Conservation (phyloP, 2,113 vertebrate genomes). For the Scartelaos histophorus region DNA sequence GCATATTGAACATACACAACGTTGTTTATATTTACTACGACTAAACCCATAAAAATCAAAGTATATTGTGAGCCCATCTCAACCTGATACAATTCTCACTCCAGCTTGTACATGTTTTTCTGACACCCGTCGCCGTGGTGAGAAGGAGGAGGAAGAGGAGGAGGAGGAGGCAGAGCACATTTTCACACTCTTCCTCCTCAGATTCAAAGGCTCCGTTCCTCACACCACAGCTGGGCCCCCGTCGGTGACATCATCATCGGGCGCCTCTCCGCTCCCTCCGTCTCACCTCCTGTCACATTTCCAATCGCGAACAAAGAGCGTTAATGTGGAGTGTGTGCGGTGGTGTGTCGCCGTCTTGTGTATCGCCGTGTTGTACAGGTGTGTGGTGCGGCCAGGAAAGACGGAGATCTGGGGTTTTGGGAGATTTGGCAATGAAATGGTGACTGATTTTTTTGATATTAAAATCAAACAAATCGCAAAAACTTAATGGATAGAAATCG, state of each 20-base stretch:
- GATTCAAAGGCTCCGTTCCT: constrained; percentile 6
- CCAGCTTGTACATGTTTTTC: not conserved
- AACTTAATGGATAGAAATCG: too few species aligned
- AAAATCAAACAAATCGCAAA: too few species aligned
- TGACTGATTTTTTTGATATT: too few species aligned
- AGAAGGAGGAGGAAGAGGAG: not conserved
- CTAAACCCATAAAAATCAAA: not conserved
- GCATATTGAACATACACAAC: not conserved
- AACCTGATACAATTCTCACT: constrained; percentile 3
- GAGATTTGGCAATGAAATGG: not conserved
- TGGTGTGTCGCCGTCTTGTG: too few species aligned
- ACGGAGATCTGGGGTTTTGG: not conserved
- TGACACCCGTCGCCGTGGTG: constrained; percentile 12
- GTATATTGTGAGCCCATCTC: not conserved
- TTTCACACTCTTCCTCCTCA: constrained; percentile 1
- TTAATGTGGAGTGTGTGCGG: not conserved
- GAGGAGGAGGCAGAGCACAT: constrained; percentile 6
- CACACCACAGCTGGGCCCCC: constrained; percentile 10
- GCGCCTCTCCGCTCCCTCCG: not conserved
- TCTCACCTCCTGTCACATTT: not conserved
- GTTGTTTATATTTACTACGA: not conserved
- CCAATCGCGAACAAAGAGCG: not conserved
- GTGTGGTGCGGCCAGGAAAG: too few species aligned
- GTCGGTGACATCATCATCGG: constrained; percentile 1
- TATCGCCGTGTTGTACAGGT: too few species aligned